Base-by-base conservation (phyloP, 2,797 vertebrate species). In the Sebastes alutus region DNA sequence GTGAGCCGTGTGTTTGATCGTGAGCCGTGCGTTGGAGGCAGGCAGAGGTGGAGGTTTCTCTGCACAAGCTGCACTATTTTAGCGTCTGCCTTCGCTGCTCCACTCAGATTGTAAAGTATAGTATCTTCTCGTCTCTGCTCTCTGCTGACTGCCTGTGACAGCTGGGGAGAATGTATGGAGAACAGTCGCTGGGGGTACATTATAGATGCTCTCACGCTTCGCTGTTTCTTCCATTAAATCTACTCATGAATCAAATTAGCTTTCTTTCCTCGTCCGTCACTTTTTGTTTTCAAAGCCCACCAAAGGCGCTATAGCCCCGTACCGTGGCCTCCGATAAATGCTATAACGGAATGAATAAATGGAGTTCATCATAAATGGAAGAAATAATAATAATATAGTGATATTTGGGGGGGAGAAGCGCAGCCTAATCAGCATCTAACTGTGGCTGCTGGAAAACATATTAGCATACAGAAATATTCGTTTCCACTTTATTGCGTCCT, bases 211-310 rank as follows among this genome's bases (percentile, higher is more conserved):
- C 86, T 91, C 91, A 95, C 73, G 92, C 93, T 91, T 92, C 89
- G 74, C 76, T 83, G 92, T 94, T 92, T 93, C 92, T 93, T 88
- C 90, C 84, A 95, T 95, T 94, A 95, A 94, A 95, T 94, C 89
- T 92, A 90, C 88, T 93, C 91, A 93, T 93, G 92, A 95, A 94
- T 94, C 91, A 95, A 95, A 95, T 95, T 90, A 94, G 86, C 89
- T 90, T 91, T 90, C 84, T 77, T 87, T 81, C 78, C 78, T 84
- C 67, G 23, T 78, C 82, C 88, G 81, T 82, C 88, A 77, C 63
- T 84, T 72, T 77, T 85, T 75, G 78, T 87, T 76, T 67, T 52
- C 68, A 66, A 55, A 86, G 63, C 72, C 80, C 89, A 78, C 80
- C 67, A 72, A 81, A 82, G 67, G 58, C 7, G 7, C 61, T 54